Percentiles rank a stretch among this genome's conserved stretches.
These are phyloP conservation scores for Anneissia japonica DNA, from an alignment of 35 echinoderm and acorn worm species.

Conservation along the genomic window DNA sequence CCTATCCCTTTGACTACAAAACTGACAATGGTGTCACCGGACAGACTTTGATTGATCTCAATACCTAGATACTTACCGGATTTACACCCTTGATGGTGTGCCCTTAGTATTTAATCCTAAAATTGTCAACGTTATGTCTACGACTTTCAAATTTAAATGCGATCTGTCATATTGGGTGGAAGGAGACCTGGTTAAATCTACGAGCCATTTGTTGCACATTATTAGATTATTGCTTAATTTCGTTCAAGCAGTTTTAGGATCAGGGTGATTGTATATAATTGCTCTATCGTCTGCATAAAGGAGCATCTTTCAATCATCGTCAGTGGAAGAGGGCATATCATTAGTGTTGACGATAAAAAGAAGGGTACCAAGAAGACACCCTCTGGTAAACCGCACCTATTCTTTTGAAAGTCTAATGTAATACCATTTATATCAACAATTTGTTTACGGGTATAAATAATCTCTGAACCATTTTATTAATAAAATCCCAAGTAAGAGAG, in stretches of 20 bases:
- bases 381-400: not conserved
- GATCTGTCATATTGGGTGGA: not conserved
- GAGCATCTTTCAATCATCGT: not conserved
- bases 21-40: no score
- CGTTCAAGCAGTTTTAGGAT: not conserved
- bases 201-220: not conserved
- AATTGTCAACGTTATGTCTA: no score
- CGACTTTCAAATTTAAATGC: no score
- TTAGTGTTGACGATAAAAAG: not conserved
- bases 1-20: no score
- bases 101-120: no score
- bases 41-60: no score
- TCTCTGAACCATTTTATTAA: not conserved
- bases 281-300: not conserved
- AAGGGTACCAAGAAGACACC: not conserved
- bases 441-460: not conserved
- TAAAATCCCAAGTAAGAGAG: not conserved
- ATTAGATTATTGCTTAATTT: not conserved
- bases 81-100: no score
- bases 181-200: not conserved
- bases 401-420: not conserved
- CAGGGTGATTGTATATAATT: not conserved
- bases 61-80: no score
- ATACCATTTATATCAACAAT: not conserved
- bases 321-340: not conserved